Evolutionary conservation across 2,113 vertebrate species (phyloP).

Genomic region (Trogon melanurus): DNA sequence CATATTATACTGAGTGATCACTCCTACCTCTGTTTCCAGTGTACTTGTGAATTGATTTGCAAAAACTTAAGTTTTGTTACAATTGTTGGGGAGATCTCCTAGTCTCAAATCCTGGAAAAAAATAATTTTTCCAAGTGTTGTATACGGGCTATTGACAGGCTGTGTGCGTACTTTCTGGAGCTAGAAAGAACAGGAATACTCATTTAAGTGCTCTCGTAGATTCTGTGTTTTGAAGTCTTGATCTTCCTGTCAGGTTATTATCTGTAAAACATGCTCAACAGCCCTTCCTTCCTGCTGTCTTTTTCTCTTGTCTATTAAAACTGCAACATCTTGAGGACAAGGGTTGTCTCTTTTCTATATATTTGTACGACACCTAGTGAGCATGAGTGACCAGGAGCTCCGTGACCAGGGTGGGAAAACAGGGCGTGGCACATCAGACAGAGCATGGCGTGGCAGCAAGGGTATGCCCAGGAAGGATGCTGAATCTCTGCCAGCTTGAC

Average conservation of each 20-base stretch:
- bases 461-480: background rate
- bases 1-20: background rate
- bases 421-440: background rate
- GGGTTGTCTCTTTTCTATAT: background rate
- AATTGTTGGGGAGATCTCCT: background rate
- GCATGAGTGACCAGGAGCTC: accelerated
- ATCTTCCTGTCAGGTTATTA: background rate
- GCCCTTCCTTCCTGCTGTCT: background rate
- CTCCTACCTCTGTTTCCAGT: background rate
- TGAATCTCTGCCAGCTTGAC: background rate
- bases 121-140: background rate
- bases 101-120: background rate
- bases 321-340: background rate
- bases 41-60: background rate
- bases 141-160: background rate
- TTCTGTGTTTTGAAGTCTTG: background rate
- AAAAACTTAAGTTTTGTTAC: background rate
- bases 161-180: background rate
- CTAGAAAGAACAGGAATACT: background rate
- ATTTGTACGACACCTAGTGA: background rate
- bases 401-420: too few relatives aligned
- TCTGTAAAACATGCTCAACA: background rate
- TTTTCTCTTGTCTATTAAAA: background rate
- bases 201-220: background rate
- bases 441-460: background rate